Evolutionary conservation across 1,140 invertebrate species (phyloP), one percentile per base, ranked within the genome.

Genomic region (Bombyx mandarina): DNA sequence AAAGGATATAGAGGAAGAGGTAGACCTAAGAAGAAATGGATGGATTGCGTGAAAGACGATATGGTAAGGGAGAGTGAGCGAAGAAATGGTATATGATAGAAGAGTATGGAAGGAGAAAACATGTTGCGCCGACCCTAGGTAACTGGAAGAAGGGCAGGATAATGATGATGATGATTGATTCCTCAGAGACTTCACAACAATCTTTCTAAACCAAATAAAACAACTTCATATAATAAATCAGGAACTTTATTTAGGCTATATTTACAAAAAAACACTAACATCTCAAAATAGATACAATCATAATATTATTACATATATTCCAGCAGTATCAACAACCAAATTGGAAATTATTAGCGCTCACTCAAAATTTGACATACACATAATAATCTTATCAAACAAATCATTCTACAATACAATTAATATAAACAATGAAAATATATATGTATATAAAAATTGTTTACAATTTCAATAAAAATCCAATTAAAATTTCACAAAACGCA

Each of bases 171-270:
- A 18, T n/a, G n/a, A n/a, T n/a, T n/a, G n/a, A n/a, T n/a, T n/a
- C n/a, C n/a, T 35, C 26, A 35, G 26, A 35, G 26, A 4, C 26
- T 35, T 35, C 26, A 35, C 4, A 5, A 35, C 26, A 2, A 3
- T 3, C 26, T 35, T 5, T 35, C 1, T 35, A 18, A 18, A 18
- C 12, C 12, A 63, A 67, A 59, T 53, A 60, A 66, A 66, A 67
- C 57, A 9, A 49, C 44, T 45, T 56, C n/a, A 44, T 50, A 68
- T 69, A 67, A 80, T 81, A 80, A 82, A 82, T 78, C 77, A 85
- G 82, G 82, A 85, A 85, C 82, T 85, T 82, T 83, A 82, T 79
- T 83, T 77, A 79, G 76, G 78, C 77, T 81, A 80, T 83, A 85
- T 85, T 74, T 85, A 85, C 82, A 85, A 69, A 75, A 78, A 81